These are phyloP conservation scores for Eutolmus rufibarbis DNA, from an alignment of 2,888 invertebrate genomes.

Conservation along the genomic window DNA sequence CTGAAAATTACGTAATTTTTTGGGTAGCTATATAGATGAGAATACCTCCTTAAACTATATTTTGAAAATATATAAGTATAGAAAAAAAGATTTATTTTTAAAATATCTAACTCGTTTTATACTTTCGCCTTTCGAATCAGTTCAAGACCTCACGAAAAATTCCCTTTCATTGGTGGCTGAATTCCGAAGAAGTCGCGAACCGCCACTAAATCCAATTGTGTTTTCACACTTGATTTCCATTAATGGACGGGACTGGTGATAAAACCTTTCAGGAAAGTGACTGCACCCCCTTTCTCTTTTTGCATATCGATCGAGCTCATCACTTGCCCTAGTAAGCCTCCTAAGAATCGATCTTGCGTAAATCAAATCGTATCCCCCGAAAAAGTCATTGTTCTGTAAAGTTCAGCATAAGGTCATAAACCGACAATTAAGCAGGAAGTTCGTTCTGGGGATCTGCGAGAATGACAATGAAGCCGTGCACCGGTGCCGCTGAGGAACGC, in stretches of 20 bases:
- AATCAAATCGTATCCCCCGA: background rate
- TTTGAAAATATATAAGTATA: too few species aligned
- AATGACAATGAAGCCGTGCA: slow-evolving; percentile 1
- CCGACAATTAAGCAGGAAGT: slow-evolving; percentile 11
- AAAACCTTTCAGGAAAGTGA: background rate
- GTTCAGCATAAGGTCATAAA: slow-evolving; percentile 1
- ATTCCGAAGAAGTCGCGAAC: background rate
- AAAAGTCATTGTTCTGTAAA: slow-evolving; percentile 17
- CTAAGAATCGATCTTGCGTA: background rate
- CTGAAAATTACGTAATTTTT: too few species aligned
- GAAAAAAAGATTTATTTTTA: too few species aligned
- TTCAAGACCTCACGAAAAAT: too few species aligned
- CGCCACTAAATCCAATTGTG: background rate
- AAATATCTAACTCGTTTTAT: too few species aligned
- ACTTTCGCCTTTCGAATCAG: too few species aligned
- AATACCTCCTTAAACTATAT: too few species aligned
- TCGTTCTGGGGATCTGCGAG: background rate
- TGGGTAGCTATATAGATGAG: too few species aligned
- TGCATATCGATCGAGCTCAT: background rate
- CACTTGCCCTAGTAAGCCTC: background rate
- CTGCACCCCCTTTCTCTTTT: background rate
- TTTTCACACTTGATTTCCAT: background rate
- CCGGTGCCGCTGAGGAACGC: background rate
- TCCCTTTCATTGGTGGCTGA: background rate
- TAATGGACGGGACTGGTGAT: background rate